These are phyloP conservation scores for Drosophila mercatorum DNA, from an alignment of 2,888 invertebrate species.

Conservation along the genomic window DNA sequence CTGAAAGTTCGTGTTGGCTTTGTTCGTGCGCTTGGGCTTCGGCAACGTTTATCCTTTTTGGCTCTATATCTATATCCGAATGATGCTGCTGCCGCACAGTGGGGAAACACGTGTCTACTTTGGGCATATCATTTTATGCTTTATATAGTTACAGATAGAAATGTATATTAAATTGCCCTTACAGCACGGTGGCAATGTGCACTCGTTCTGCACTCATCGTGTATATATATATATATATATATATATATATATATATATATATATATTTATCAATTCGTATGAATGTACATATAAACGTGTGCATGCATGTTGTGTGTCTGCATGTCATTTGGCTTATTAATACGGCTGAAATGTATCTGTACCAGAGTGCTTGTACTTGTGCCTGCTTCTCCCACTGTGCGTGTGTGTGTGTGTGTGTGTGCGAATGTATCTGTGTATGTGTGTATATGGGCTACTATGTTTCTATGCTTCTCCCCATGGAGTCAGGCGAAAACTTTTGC, in stretches of 20 bases:
- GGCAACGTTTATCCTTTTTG: constrained; percentile 63
- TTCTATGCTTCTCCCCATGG: constrained; percentile 56
- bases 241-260: neutral
- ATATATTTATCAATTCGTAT: constrained; percentile 3
- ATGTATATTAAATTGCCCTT: too few relatives aligned
- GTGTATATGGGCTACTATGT: constrained; percentile 74
- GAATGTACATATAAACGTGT: neutral
- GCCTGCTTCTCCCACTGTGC: constrained; percentile 20
- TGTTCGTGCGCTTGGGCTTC: constrained; percentile 58
- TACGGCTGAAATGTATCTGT: constrained; percentile 45
- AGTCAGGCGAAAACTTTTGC: constrained; percentile 44
- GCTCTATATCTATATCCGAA: constrained; percentile 43
- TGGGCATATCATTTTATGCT: neutral
- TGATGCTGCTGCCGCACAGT: constrained; percentile 56
- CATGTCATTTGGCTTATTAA: constrained; percentile 55
- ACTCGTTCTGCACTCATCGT: constrained; percentile 26
- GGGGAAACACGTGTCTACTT: neutral
- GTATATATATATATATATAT: constrained; percentile 8
- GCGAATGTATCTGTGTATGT: constrained; percentile 45
- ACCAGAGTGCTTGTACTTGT: constrained; percentile 22
- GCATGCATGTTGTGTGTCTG: constrained; percentile 19
- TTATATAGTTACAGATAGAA: too few relatives aligned
- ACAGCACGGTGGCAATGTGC: constrained; percentile 39
- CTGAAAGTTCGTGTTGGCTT: constrained; percentile 45
- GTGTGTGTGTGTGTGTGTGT: constrained; percentile 28